Percentiles rank a stretch among this genome's conserved stretches.
These are phyloP conservation scores for Peribatodes rhomboidaria DNA, from an alignment of 2,888 invertebrate species.

Conservation along the genomic window DNA sequence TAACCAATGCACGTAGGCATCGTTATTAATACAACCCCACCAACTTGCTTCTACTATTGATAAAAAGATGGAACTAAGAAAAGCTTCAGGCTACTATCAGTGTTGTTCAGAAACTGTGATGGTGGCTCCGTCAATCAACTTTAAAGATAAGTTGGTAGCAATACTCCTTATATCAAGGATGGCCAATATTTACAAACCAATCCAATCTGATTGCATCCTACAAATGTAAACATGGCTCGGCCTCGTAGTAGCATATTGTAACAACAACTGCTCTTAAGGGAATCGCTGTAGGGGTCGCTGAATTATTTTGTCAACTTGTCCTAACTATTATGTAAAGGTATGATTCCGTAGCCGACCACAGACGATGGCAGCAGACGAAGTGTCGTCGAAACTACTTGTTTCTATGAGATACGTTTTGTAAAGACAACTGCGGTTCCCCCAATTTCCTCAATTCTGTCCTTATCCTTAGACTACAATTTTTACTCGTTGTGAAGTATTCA, in stretches of 20 bases:
- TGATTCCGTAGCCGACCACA: too few species aligned
- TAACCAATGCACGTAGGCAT: background rate
- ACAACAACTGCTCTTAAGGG: conserved; percentile 1
- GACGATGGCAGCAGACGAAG: too few species aligned
- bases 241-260: background rate
- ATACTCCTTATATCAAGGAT: conserved; percentile 24
- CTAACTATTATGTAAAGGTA: background rate
- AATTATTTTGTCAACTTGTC: too few species aligned
- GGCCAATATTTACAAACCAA: conserved; percentile 33
- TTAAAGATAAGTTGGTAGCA: background rate
- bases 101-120: background rate
- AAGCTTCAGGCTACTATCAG: background rate
- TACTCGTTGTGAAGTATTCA: too few species aligned
- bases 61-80: background rate
- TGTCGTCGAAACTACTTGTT: too few species aligned
- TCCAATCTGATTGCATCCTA: conserved; percentile 31
- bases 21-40: background rate
- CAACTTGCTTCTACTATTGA: background rate
- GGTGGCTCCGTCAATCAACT: background rate
- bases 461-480: too few species aligned
- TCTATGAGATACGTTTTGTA: too few species aligned
- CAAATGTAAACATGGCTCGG: conserved; percentile 17
- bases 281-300: background rate
- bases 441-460: too few species aligned
- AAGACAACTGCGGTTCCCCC: too few species aligned